Percentiles rank a stretch among this genome's conserved stretches.
phyloP scores from a whole-genome alignment of 2,797 vertebrate species.

The Corythornis leucogaster region DNA sequence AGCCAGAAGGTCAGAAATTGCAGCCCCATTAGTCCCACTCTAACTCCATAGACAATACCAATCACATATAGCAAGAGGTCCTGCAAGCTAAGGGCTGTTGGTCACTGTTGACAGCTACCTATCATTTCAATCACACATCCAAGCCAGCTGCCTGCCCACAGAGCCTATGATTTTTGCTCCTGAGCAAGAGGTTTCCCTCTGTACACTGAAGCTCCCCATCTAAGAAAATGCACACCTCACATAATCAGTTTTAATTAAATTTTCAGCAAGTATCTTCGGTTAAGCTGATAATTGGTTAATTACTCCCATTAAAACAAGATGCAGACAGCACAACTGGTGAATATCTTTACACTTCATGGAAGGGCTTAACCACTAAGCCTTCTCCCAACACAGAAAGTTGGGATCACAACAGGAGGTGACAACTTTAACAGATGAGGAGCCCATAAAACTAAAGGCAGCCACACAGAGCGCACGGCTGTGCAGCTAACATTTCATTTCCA shows the following conservation, averaged over 20 bases:
- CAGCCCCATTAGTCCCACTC: not conserved
- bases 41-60: not conserved
- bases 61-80: not conserved
- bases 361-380: not conserved
- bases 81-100: not conserved
- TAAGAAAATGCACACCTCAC: not conserved
- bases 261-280: not conserved
- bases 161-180: not conserved
- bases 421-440: not conserved
- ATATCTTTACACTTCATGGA: not conserved
- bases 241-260: not conserved
- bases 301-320: not conserved
- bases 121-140: not conserved
- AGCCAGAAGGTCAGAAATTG: not conserved
- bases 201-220: not conserved
- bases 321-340: not conserved
- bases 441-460: conserved; percentile 40
- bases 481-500: conserved; percentile 60
- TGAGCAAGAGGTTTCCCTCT: not conserved
- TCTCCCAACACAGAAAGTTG: not conserved
- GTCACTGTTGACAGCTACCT: not conserved
- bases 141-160: not conserved
- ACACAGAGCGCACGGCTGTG: not conserved
- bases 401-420: not conserved
- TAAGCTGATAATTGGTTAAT: not conserved